Conservation (phyloP, 2,113 vertebrate genomes). For the Willisornis vidua region DNA sequence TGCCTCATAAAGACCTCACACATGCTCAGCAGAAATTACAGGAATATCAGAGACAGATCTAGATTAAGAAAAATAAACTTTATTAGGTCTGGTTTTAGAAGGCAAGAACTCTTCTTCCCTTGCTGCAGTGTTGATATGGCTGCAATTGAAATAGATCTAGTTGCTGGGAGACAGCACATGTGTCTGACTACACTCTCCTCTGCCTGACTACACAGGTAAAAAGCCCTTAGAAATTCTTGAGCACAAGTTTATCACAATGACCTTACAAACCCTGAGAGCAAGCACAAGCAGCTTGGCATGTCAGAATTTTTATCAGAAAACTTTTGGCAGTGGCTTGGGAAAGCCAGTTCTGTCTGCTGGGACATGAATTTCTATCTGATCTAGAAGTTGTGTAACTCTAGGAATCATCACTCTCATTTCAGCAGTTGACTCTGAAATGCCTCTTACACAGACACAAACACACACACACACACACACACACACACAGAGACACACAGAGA, state of each 20-base stretch:
- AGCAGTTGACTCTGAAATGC: background rate
- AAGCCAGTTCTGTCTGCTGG: background rate
- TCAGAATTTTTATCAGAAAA: background rate
- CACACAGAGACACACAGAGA: background rate
- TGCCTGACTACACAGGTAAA: background rate
- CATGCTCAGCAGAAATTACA: background rate
- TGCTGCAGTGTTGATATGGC: background rate
- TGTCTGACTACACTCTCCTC: background rate
- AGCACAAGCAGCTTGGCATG: background rate
- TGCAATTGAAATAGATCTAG: background rate
- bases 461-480: too few relatives aligned
- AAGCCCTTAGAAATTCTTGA: background rate
- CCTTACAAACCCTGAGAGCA: background rate
- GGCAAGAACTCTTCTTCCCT: background rate
- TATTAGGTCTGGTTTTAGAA: background rate
- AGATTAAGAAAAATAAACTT: background rate
- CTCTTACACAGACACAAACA: background rate
- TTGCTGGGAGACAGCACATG: background rate
- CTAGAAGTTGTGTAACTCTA: background rate
- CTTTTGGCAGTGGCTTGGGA: background rate
- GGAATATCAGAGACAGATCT: background rate
- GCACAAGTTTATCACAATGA: background rate
- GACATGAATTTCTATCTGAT: background rate
- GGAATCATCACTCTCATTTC: background rate
- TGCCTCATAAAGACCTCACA: background rate